Evolutionary conservation across 2,888 invertebrate species (phyloP).

Genomic region (Rhagonycha lutea): DNA sequence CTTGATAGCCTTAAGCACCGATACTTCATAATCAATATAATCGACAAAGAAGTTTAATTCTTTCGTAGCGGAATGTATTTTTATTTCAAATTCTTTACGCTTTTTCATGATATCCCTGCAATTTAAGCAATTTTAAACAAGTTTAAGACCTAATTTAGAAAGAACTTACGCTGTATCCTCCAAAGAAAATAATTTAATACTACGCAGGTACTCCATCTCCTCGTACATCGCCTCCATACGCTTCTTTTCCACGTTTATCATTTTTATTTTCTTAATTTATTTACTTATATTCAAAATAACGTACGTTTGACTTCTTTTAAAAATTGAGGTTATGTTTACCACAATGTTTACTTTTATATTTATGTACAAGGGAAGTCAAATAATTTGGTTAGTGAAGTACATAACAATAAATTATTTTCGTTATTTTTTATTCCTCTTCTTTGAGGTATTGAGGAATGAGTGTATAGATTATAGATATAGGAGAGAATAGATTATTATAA

Average conservation of each 20-base stretch:
- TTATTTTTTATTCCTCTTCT: too few species aligned
- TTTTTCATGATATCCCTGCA: slow-evolving; percentile 70
- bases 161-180: slow-evolving; percentile 69
- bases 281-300: neutral
- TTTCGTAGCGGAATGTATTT: slow-evolving; percentile 69
- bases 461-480: too few species aligned
- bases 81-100: slow-evolving; percentile 73
- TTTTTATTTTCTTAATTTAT: slow-evolving; percentile 46
- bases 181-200: slow-evolving; percentile 69
- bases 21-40: slow-evolving; percentile 73
- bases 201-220: slow-evolving; percentile 79
- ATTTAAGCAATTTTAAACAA: slow-evolving; percentile 30
- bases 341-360: too few species aligned
- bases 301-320: neutral
- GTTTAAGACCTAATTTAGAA: neutral
- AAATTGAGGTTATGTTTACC: neutral
- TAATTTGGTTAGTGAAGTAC: too few species aligned
- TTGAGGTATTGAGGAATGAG: too few species aligned
- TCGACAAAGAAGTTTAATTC: slow-evolving; percentile 71
- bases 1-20: slow-evolving; percentile 67
- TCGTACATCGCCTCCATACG: slow-evolving; percentile 78
- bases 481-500: too few species aligned
- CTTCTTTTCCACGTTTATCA: slow-evolving; percentile 85
- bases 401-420: too few species aligned
- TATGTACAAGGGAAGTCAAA: too few species aligned